Evolutionary conservation across 2,797 vertebrate genomes (phyloP).

Genomic region (Channallabes apus): DNA sequence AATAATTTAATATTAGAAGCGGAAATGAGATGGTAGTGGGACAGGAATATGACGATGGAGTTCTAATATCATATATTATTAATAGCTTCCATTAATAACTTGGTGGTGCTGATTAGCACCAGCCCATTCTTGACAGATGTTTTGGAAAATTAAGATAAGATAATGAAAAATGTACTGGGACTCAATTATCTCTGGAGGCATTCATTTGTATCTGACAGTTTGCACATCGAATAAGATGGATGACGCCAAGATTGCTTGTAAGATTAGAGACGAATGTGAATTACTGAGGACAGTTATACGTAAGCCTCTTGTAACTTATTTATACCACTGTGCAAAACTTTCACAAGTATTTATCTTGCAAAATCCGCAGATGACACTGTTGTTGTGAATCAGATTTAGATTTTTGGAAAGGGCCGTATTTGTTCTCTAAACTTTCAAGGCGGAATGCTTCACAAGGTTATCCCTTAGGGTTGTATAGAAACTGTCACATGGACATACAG

Average conservation of each 20-base stretch:
- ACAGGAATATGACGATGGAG: neutral
- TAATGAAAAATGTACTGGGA: neutral
- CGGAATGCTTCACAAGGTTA: constrained; percentile 1
- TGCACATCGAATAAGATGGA: constrained; percentile 9
- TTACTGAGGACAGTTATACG: neutral
- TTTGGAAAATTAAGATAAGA: constrained; percentile 17
- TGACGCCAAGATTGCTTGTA: neutral
- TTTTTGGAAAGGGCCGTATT: neutral
- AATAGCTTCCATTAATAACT: neutral
- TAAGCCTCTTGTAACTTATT: neutral
- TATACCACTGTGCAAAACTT: neutral
- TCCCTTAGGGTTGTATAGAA: neutral
- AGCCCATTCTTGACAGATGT: constrained; percentile 4
- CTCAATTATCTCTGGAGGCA: neutral
- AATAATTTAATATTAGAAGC: neutral
- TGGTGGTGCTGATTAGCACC: neutral
- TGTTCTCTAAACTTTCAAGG: neutral
- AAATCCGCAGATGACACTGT: neutral
- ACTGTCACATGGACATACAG: neutral
- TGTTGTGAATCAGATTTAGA: neutral
- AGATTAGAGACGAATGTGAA: neutral
- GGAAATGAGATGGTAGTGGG: neutral
- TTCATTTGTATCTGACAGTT: neutral
- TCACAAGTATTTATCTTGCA: too few species aligned
- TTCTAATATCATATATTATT: neutral